phyloP scores from a whole-genome alignment of 2,113 vertebrate species.

The Scomber japonicus region DNA sequence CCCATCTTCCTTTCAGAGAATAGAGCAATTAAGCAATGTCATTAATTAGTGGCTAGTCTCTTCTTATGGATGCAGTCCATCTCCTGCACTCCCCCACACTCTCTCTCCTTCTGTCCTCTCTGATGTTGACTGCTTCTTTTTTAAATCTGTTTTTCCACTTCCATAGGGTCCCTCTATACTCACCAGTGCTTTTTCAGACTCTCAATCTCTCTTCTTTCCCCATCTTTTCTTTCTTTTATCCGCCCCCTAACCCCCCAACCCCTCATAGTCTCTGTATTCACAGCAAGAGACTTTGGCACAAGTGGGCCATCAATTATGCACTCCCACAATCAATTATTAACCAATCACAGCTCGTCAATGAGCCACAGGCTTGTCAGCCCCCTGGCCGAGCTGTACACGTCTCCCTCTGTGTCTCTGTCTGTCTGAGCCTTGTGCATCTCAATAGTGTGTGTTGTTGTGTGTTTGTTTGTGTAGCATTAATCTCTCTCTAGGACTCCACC shows the following conservation, averaged over 20 bases:
- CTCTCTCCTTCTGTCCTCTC: constrained; percentile 14
- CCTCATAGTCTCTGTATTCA: constrained; percentile 59
- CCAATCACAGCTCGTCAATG: constrained; percentile 69
- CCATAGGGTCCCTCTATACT: constrained; percentile 19
- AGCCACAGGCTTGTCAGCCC: constrained; percentile 75
- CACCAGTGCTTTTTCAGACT: neutral
- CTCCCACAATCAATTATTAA: constrained; percentile 83
- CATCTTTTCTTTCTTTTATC: constrained; percentile 8
- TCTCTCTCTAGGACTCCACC: constrained; percentile 48
- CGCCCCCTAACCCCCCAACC: constrained; percentile 1
- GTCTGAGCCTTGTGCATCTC: constrained; percentile 42
- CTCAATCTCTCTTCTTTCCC: neutral
- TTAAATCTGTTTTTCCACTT: constrained; percentile 26
- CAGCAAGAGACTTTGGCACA: constrained; percentile 71
- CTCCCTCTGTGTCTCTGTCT: constrained; percentile 50
- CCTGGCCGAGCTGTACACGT: constrained; percentile 58
- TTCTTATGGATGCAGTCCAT: constrained; percentile 52
- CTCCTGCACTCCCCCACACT: constrained; percentile 38
- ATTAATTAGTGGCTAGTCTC: constrained; percentile 73
- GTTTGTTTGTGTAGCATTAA: constrained; percentile 57
- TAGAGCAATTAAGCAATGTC: constrained; percentile 73
- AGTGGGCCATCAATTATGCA: constrained; percentile 82
- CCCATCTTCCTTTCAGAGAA: constrained; percentile 59
- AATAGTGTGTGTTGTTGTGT: constrained; percentile 40
- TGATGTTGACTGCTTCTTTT: constrained; percentile 30